Percentiles rank a stretch among this genome's conserved stretches.
These are phyloP conservation scores for Sebastes schlegelii DNA, from an alignment of 2,113 vertebrate genomes.

Conservation along the genomic window DNA sequence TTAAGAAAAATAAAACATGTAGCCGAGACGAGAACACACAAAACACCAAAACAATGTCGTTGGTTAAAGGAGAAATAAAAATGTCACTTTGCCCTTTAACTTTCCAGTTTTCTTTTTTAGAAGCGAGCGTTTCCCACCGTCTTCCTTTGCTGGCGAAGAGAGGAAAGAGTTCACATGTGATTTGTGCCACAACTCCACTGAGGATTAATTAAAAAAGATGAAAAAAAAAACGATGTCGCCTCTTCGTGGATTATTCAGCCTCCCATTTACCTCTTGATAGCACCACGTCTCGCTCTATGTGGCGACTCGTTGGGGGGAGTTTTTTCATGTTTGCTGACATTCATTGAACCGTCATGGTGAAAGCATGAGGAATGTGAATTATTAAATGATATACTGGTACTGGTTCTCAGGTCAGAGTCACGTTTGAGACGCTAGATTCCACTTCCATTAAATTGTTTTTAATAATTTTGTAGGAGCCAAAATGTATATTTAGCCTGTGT, in stretches of 20 bases:
- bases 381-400: neutral
- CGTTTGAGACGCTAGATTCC: neutral
- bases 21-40: neutral
- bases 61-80: neutral
- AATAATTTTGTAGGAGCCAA: too few relatives aligned
- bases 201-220: constrained; percentile 73
- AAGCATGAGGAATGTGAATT: constrained; percentile 22
- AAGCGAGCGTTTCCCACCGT: constrained; percentile 38
- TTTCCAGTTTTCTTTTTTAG: constrained; percentile 48
- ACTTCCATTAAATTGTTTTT: neutral
- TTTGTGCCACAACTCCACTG: constrained; percentile 54
- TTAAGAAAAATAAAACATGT: neutral
- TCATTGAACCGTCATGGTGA: neutral
- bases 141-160: constrained; percentile 3
- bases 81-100: constrained; percentile 13
- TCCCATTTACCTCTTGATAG: constrained; percentile 34
- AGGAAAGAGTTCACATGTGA: constrained; percentile 59
- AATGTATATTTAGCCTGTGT: too few relatives aligned
- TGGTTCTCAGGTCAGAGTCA: neutral
- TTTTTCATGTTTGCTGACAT: constrained; percentile 41
- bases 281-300: neutral
- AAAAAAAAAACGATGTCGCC: constrained; percentile 54
- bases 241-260: constrained; percentile 54
- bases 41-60: neutral
- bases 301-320: constrained; percentile 15